Base-by-base conservation (phyloP, 2,113 vertebrate species). In the Pleuronectes platessa region DNA sequence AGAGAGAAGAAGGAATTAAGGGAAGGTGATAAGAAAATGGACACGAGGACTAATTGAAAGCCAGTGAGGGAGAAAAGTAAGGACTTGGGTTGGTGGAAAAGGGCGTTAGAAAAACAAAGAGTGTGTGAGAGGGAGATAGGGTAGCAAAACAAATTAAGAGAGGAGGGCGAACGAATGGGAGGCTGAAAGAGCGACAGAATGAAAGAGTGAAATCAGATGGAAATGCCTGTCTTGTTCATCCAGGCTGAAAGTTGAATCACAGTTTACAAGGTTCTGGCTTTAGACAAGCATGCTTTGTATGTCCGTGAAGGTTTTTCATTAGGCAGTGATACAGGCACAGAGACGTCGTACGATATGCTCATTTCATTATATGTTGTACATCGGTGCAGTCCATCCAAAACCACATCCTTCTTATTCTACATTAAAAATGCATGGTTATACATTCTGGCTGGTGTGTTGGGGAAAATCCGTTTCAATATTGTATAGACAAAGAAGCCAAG, bases 211-310 rank as follows among this genome's bases (percentile, higher is more conserved):
- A 87, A 89, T 90, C 70, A 78, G 79, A 90, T 83, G 83, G 84
- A 92, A 91, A 81, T 67, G 62, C 78, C 58, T 92, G 60, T 82
- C 61, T 75, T 86, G 87, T 87, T 89, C 83, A 87, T 66, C 47
- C 90, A 87, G 75, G 84, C 83, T 74, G 82, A 89, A 89, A 89
- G 88, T 86, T 82, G 82, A 90, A 87, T 87, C 78, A 67, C 83
- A 79, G 84, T 83, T 89, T 88, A 81, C 82, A 82, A 79, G 81
- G 70, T 79, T 61, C 74, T 86, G 78, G 60, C 78, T 83, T 76
- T 61, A 73, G 55, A 79, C 70, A 27, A 31, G 47, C 63, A 37
- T 72, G 78, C 71, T 77, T 53, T 74, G 49, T 72, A 14, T 81
- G 54, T 49, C 23, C 0, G 27, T 62, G 55, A 66, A 20, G 35